phyloP scores from a whole-genome alignment of 2,888 invertebrate species.

The Electrophaes corylata region DNA sequence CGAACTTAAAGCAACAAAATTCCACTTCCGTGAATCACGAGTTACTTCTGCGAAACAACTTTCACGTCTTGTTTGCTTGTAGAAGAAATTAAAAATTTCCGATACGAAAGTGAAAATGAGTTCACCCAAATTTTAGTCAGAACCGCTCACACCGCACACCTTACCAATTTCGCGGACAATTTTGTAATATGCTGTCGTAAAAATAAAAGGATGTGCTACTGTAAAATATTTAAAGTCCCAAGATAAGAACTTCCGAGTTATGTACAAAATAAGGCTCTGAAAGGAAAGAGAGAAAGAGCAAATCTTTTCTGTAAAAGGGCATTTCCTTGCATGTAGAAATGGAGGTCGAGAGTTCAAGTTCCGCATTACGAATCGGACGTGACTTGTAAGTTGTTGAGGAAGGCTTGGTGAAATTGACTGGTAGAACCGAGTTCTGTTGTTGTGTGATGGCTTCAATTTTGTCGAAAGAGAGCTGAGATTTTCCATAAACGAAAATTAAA shows the following conservation, averaged over 20 bases:
- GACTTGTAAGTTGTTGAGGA: not conserved
- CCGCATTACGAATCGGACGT: constrained; percentile 12
- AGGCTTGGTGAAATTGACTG: not conserved
- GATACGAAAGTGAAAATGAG: constrained; percentile 37
- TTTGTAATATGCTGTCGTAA: no score
- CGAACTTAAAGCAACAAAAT: constrained; percentile 29
- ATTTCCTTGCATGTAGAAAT: not conserved
- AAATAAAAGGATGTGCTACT: no score
- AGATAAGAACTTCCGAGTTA: not conserved
- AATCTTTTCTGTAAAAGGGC: constrained; percentile 3
- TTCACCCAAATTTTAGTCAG: not conserved
- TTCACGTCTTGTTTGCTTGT: constrained; percentile 45
- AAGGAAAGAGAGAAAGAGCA: no score
- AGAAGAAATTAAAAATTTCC: constrained; percentile 42
- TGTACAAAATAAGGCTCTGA: not conserved
- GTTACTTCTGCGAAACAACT: constrained; percentile 49
- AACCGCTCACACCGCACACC: not conserved
- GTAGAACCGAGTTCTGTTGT: not conserved
- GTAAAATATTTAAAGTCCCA: not conserved
- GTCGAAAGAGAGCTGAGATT: not conserved
- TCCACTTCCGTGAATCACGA: constrained; percentile 43
- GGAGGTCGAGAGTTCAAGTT: constrained; percentile 16
- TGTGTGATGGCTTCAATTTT: not conserved
- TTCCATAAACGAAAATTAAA: no score
- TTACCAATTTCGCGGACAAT: no score